Evolutionary conservation across 2,888 invertebrate species (phyloP).

Genomic region (Strigamia crassipes): DNA sequence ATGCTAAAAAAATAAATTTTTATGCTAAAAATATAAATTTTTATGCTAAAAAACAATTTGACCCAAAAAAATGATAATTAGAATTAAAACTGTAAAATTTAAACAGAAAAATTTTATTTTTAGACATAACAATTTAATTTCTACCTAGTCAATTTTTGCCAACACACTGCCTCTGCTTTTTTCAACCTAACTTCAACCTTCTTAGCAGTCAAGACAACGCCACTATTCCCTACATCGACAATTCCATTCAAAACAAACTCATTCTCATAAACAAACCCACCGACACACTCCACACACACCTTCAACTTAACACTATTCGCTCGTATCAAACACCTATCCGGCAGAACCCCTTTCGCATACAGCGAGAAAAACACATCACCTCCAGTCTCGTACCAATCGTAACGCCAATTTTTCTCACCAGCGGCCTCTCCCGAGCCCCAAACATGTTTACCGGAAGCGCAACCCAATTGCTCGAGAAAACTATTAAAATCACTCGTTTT

Average conservation of each 20-base stretch:
- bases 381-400: constrained; percentile 95
- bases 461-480: constrained; percentile 91
- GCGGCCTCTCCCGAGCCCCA: constrained; percentile 69
- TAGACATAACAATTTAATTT: too few species aligned
- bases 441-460: constrained; percentile 78
- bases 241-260: constrained; percentile 80
- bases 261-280: constrained; percentile 75
- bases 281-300: constrained; percentile 76
- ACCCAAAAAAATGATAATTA: too few species aligned
- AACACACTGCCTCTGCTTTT: constrained; percentile 82
- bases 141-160: constrained; percentile 72
- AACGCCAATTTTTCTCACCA: constrained; percentile 70
- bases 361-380: constrained; percentile 81
- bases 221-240: constrained; percentile 72
- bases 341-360: constrained; percentile 88
- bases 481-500: constrained; percentile 90
- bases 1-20: too few species aligned
- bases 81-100: too few species aligned
- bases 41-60: too few species aligned
- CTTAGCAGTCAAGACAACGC: constrained; percentile 78
- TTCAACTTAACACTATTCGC: constrained; percentile 81
- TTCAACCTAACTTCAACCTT: constrained; percentile 91
- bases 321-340: constrained; percentile 73
- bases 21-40: too few species aligned
- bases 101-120: too few species aligned